A percentile compares a stretch with the other conserved stretches of the same genome.
These are phyloP conservation scores for Cyprinus carpio DNA, from an alignment of 2,113 vertebrate genomes.

Conservation along the genomic window DNA sequence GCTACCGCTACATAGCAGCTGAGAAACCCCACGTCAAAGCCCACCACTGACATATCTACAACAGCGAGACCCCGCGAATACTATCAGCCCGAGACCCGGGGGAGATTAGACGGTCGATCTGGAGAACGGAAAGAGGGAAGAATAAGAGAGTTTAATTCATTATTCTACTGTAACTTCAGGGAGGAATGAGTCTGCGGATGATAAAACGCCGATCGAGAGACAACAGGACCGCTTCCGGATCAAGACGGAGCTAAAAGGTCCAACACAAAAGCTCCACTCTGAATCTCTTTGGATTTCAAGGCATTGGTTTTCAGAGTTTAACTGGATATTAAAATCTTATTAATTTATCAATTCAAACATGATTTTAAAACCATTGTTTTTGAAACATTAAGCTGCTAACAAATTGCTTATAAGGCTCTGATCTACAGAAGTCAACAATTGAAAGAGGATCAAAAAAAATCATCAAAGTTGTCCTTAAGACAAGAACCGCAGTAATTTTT, in stretches of 20 bases:
- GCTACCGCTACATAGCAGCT: slow-evolving; percentile 97
- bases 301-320: no score
- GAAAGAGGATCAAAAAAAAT: no score
- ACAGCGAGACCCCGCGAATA: background rate
- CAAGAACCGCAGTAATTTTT: no score
- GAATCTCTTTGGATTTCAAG: background rate
- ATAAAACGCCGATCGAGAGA: slow-evolving; percentile 35
- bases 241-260: slow-evolving; percentile 23
- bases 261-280: background rate
- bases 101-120: background rate
- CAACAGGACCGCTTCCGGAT: slow-evolving; percentile 34
- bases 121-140: background rate
- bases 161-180: slow-evolving; percentile 23
- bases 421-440: no score
- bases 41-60: slow-evolving; percentile 91
- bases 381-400: no score
- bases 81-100: background rate
- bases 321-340: no score
- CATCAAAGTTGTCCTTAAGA: no score
- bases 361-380: no score
- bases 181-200: slow-evolving; percentile 30
- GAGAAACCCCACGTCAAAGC: slow-evolving; percentile 92
- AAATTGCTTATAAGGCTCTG: no score
- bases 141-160: slow-evolving; percentile 43
- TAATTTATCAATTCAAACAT: no score